Base-by-base conservation (phyloP, 2,888 invertebrate genomes). In the Drosophila lacicola region DNA sequence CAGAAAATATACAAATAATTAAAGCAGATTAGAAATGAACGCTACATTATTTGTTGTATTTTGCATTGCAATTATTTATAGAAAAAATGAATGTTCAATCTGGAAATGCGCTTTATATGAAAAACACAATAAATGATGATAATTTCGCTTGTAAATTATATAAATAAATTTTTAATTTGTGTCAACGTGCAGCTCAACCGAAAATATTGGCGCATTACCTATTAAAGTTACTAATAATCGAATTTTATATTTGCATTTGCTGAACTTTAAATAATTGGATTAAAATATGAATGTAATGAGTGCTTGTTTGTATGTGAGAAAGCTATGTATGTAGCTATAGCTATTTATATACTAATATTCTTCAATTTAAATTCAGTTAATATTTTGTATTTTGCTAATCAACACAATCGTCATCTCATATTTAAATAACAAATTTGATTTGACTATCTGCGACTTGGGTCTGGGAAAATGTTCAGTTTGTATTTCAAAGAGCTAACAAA, bases 381-480 rank as follows among this genome's bases (percentile, higher is more conserved):
- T 25, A 25, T 5, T 25, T 25, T 25, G 25, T 6, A 25, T 25
- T 25, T 6, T 25, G 25, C 25, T 25, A 25, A 25, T 25, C 6
- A 25, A 25, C 25, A 8, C 8, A 25, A 25, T 25, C 25, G 2
- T 25, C 25, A 25, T 25, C 25, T 2, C 36, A 54, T 58, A 60
- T 60, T 55, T 51, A 51, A 72, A 70, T 56, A 36, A 10, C 17
- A 46, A 42, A 45, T 41, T 39, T 8, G 9, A 36, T 68, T 55
- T 50, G 21, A 34, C n/a, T 49, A 25, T 54, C 53, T 45, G n/a
- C 42, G 57, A 42, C 21, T 50, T 42, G 34, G 9, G 56, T 56
- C 49, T 83, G 78, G 55, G 84, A 87, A 78, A 56, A 64, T 61
- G 13, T 49, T 64, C n/a, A 33, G 39, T 47, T 58, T 42, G 46